Evolutionary conservation across 2,797 vertebrate species (phyloP).

Genomic region (Onychomys arenicola): DNA sequence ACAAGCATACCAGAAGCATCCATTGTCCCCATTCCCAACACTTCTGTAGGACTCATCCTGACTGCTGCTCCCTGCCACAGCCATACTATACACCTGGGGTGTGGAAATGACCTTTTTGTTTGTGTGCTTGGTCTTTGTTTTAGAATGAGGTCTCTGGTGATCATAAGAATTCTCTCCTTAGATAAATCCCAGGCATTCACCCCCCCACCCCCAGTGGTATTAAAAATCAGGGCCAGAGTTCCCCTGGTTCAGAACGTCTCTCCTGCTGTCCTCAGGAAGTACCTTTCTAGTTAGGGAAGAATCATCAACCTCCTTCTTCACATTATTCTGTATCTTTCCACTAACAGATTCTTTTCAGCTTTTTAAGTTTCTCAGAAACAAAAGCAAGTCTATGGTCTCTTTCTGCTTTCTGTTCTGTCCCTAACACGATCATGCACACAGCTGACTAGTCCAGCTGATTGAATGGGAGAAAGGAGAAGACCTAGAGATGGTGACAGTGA

Average conservation of each 20-base stretch:
- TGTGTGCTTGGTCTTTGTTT: background rate
- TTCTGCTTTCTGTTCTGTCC: background rate
- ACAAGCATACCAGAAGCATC: background rate
- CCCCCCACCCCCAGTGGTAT: background rate
- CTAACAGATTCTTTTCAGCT: background rate
- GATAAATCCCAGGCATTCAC: background rate
- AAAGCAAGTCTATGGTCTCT: background rate
- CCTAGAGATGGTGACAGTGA: too few relatives aligned
- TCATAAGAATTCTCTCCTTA: background rate
- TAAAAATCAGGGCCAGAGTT: background rate
- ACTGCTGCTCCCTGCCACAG: background rate
- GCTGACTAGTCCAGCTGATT: background rate
- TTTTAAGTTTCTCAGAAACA: conserved; percentile 39
- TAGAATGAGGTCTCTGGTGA: background rate
- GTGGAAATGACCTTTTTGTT: background rate
- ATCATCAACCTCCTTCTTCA: background rate
- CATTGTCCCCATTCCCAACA: background rate
- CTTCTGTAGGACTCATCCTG: background rate
- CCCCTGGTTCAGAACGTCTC: background rate
- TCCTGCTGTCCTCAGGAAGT: background rate
- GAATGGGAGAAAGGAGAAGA: background rate
- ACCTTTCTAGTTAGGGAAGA: background rate
- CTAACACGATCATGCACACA: background rate
- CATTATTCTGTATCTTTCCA: background rate
- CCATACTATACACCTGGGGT: background rate